These are phyloP conservation scores for Bicyclus anynana DNA, from an alignment of 1,140 invertebrate species.

Conservation along the genomic window DNA sequence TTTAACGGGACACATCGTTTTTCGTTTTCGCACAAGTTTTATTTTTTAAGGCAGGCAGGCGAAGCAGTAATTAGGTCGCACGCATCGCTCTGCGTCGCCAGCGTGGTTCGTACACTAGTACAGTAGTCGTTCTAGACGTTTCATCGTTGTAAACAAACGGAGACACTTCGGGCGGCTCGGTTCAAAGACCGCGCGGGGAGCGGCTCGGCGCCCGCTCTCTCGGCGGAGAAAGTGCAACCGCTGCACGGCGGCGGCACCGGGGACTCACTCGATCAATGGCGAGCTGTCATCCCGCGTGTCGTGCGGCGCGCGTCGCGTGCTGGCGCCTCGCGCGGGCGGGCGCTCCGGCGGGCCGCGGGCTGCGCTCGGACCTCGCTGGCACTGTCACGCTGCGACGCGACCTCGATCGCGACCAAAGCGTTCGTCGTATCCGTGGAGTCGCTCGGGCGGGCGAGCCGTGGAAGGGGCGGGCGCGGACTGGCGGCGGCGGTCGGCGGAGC, in stretches of 20 bases:
- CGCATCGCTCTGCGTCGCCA: conserved; percentile 7
- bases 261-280: conserved; percentile 71
- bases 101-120: not conserved
- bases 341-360: too few relatives aligned
- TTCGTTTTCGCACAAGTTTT: too few relatives aligned
- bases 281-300: conserved; percentile 53
- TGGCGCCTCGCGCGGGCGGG: too few relatives aligned
- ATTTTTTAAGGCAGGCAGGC: too few relatives aligned
- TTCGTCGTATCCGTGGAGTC: conserved; percentile 23
- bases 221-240: conserved; percentile 36
- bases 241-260: conserved; percentile 20
- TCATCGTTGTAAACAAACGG: conserved; percentile 48
- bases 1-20: too few relatives aligned
- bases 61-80: too few relatives aligned
- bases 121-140: conserved; percentile 38
- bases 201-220: conserved; percentile 34
- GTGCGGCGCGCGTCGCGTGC: conserved; percentile 43
- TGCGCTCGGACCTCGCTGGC: conserved; percentile 20
- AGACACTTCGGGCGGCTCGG: conserved; percentile 30
- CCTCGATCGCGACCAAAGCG: conserved; percentile 29
- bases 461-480: conserved; percentile 60
- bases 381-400: conserved; percentile 30
- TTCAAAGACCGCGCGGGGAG: conserved; percentile 50
- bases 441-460: conserved; percentile 38
- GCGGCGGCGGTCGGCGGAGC: conserved; percentile 53